Evolutionary conservation across 2,113 vertebrate genomes (phyloP), one percentile per base, ranked within the genome.

Genomic region (Toxotes jaculatrix): DNA sequence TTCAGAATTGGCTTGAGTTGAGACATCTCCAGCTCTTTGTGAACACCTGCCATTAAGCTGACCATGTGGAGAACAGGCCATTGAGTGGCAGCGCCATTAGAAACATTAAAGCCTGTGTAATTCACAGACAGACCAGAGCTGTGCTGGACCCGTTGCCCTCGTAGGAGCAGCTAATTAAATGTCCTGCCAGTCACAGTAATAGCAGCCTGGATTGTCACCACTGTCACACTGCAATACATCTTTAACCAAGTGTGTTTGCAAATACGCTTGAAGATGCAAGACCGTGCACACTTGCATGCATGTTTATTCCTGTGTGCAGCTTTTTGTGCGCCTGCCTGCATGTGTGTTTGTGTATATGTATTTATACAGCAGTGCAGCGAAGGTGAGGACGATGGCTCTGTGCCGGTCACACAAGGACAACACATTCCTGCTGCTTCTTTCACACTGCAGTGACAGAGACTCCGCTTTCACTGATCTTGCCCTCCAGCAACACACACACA

Each of bases 141-240:
- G 64, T 7, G 69, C 66, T 82, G 88, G 69, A 90, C 89, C 59
- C 66, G 16, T 34, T 88, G 88, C 77, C 89, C 88, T 85, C 47
- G n/a, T 43, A 80, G 80, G 77, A 88, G 69, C 38, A 2, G 82
- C 80, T 90, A 88, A 94, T 93, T 90, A 93, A 93, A 92, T 88
- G 73, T 83, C 79, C 87, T 90, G 91, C 83, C 89, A 89, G 79
- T 91, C 86, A 86, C 71, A 66, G 70, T 87, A 87, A 90, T 83
- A 86, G 75, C 73, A 71, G 65, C 65, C 51, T 79, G 81, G 78
- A 86, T 61, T 80, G 74, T 86, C 87, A 84, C 81, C 80, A 70
- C 73, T 51, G 49, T 83, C 79, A 77, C 84, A 90, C 71, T 14
- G 57, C 76, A 79, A 87, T 92, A 73, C 81, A 82, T 89, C 83